Evolutionary conservation across 2,888 invertebrate species (phyloP), one percentile per base, ranked within the genome.

Genomic region (Drosophila imparisetae): DNA sequence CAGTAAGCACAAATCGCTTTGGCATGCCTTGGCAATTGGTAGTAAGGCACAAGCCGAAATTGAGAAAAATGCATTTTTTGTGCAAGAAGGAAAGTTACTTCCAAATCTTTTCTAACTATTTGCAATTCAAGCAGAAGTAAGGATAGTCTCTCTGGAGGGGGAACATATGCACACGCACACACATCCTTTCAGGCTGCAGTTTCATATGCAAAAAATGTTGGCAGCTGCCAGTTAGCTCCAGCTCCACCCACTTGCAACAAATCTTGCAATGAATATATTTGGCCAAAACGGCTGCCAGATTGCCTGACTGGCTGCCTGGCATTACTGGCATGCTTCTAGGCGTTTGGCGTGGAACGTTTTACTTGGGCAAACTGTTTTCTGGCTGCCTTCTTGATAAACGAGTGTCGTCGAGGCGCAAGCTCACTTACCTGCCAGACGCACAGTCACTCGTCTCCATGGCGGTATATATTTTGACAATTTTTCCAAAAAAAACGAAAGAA

Each of bases 261-360:
- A 92, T 92, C 83, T 89, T 83, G 91, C 90, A 90, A 92, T 91
- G 91, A 91, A 92, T 91, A 91, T 90, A 91, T 91, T 91, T 91
- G 90, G 81, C 78, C 68, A 68, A 78, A 81, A 63, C 76, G 57
- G 34, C 38, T 21, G 62, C 38, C 62, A 75, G 58, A 75, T 73
- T 72, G 66, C 7, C 27, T 53, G 54, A 6, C 42, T 32, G 75
- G 42, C 52, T 79, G 54, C 75, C 73, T 69, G 66, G 71, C 78
- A 72, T 76, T 75, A 30, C 36, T 45, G 54, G 86, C 89, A 82
- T 83, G 80, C 82, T 90, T 77, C 77, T 83, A 89, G 89, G 91
- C 89, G 89, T 76, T 91, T 91, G 85, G 89, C 85, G 85, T 89
- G 67, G 85, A 89, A 79, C 89, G 80, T 70, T 85, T 81, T 66